phyloP scores from a whole-genome alignment of 2,113 vertebrate species.

The Hoplias malabaricus region DNA sequence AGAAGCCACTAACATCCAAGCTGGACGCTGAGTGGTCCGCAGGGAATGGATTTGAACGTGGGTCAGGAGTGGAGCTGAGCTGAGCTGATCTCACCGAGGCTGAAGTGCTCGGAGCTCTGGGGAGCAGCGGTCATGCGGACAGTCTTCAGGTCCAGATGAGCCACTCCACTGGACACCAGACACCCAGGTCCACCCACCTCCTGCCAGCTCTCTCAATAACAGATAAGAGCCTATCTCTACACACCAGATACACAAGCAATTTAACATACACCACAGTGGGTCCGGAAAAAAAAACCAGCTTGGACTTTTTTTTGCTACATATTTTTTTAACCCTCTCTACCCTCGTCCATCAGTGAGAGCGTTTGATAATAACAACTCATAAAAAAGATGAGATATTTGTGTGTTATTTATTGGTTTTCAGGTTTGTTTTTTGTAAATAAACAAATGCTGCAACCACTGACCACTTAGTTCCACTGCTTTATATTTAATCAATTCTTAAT shows the following conservation, averaged over 20 bases:
- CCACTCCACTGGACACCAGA: conserved; percentile 46
- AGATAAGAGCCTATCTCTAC: conserved; percentile 56
- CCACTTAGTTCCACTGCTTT: too few relatives aligned
- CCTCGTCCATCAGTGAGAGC: background rate
- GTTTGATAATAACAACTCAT: background rate
- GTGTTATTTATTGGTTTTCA: too few relatives aligned
- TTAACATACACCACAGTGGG: conserved; percentile 43
- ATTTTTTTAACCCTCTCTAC: background rate
- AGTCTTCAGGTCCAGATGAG: conserved; percentile 40
- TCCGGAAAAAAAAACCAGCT: conserved; percentile 9
- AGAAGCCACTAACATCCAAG: too few relatives aligned
- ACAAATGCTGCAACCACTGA: too few relatives aligned
- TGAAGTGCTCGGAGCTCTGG: conserved; percentile 30
- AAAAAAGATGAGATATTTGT: too few relatives aligned
- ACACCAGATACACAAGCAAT: conserved; percentile 51
- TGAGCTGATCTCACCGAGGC: conserved; percentile 32
- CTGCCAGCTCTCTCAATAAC: conserved; percentile 50
- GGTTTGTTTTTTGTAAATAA: too few relatives aligned
- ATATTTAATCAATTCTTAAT: too few relatives aligned
- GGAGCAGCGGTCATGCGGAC: conserved; percentile 39
- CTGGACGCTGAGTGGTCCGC: too few relatives aligned
- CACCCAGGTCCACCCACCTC: conserved; percentile 44
- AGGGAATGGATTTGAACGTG: background rate
- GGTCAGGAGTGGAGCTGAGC: conserved; percentile 27
- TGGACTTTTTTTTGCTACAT: background rate